Conservation (phyloP, 2,888 invertebrate species). For the Dicycla oo region DNA sequence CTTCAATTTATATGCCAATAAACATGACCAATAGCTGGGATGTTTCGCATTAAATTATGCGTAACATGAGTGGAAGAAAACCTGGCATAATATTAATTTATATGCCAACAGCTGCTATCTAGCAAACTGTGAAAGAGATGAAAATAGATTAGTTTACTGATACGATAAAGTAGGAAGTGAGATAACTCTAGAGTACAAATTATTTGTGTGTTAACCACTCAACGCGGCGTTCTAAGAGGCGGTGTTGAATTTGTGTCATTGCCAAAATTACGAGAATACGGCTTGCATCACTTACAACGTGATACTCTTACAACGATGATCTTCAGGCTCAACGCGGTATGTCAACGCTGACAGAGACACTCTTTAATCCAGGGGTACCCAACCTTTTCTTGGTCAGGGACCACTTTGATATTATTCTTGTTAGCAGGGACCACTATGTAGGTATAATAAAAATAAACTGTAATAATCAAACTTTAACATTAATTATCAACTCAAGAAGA, state of each 20-base stretch:
- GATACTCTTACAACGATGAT: neutral
- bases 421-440: too few species aligned
- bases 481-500: too few species aligned
- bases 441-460: too few species aligned
- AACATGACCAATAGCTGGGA: conserved; percentile 34
- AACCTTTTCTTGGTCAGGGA: too few species aligned
- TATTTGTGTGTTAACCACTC: conserved; percentile 39
- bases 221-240: conserved; percentile 17
- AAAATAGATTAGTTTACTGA: conserved; percentile 56
- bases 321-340: neutral
- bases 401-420: too few species aligned
- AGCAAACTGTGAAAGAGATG: conserved; percentile 47
- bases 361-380: too few species aligned
- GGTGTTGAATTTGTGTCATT: conserved; percentile 33
- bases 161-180: conserved; percentile 43
- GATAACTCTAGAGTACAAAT: conserved; percentile 44
- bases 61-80: conserved; percentile 38
- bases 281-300: neutral
- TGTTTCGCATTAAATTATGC: conserved; percentile 31
- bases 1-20: conserved; percentile 26
- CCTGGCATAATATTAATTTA: conserved; percentile 33
- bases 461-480: too few species aligned
- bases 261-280: conserved; percentile 27
- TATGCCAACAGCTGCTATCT: conserved; percentile 45
- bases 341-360: too few species aligned